These are phyloP conservation scores for Catocala sponsa DNA, from an alignment of 2,888 invertebrate genomes.

Conservation along the genomic window DNA sequence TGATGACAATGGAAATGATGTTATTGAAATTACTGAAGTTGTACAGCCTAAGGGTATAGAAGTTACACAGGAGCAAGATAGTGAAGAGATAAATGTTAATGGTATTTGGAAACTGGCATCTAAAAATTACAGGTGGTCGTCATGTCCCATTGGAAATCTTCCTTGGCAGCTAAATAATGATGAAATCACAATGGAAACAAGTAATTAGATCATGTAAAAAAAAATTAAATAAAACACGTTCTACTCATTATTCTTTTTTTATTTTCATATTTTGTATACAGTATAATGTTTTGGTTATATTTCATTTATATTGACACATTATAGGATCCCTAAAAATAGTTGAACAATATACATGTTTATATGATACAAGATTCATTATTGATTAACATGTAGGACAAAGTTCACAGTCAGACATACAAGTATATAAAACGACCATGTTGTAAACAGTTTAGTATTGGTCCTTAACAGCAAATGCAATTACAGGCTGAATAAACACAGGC, in stretches of 20 bases:
- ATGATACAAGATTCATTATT: conserved; percentile 82
- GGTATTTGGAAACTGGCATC: conserved; percentile 74
- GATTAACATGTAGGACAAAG: conserved; percentile 67
- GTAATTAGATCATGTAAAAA: conserved; percentile 25
- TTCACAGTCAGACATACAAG: conserved; percentile 71
- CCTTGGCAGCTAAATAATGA: conserved; percentile 74
- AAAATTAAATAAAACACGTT: conserved; percentile 52
- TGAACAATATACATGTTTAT: conserved; percentile 84
- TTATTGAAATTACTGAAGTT: conserved; percentile 14
- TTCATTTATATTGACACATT: conserved; percentile 84
- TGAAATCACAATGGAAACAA: conserved; percentile 37
- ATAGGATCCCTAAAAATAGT: conserved; percentile 82
- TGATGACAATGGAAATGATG: conserved; percentile 36
- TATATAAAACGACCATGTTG: conserved; percentile 70
- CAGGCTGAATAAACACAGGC: conserved; percentile 55
- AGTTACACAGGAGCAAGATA: conserved; percentile 26
- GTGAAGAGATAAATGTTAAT: conserved; percentile 31
- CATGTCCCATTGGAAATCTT: conserved; percentile 83
- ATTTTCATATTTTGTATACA: conserved; percentile 85
- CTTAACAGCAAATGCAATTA: conserved; percentile 68
- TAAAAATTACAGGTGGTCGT: conserved; percentile 72
- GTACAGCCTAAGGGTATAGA: conserved; percentile 9
- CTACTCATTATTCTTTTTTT: conserved; percentile 80
- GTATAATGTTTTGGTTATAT: conserved; percentile 85
- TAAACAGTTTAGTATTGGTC: conserved; percentile 77